These are phyloP conservation scores for Poecile montanus DNA, from an alignment of 2,797 vertebrate species.

Conservation along the genomic window DNA sequence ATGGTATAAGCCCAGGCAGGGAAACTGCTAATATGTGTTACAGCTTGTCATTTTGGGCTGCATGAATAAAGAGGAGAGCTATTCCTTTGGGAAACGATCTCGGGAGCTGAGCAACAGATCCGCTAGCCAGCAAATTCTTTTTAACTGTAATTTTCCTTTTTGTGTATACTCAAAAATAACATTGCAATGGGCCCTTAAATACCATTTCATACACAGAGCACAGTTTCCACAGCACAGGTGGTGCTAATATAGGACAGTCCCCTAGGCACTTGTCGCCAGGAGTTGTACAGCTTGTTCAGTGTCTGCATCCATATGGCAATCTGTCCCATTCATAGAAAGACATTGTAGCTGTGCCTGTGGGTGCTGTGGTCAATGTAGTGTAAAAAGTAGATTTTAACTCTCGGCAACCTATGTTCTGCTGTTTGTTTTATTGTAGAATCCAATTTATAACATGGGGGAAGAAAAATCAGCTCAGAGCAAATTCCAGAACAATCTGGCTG, in stretches of 20 bases:
- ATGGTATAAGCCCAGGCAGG: conserved; percentile 62
- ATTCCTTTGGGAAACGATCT: conserved; percentile 72
- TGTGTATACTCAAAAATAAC: conserved; percentile 73
- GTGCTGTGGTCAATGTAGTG: conserved; percentile 78
- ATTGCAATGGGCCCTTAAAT: conserved; percentile 69
- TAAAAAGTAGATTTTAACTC: conserved; percentile 74
- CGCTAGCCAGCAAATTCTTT: conserved; percentile 70
- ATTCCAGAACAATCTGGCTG: conserved; percentile 48
- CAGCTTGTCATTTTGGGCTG: conserved; percentile 73
- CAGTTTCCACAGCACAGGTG: conserved; percentile 87
- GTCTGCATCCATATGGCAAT: conserved; percentile 90
- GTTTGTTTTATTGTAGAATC: conserved; percentile 77
- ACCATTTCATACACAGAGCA: conserved; percentile 70
- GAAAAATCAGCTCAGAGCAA: conserved; percentile 32
- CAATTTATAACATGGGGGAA: conserved; percentile 53
- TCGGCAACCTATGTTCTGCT: conserved; percentile 71
- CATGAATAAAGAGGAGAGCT: conserved; percentile 67
- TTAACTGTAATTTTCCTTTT: conserved; percentile 73
- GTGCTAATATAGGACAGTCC: conserved; percentile 90
- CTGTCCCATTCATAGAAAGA: conserved; percentile 85
- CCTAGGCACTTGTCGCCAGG: conserved; percentile 90
- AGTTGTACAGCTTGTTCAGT: conserved; percentile 90
- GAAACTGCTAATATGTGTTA: conserved; percentile 68
- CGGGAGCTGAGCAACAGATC: conserved; percentile 71
- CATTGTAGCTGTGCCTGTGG: conserved; percentile 75